Base-by-base conservation (phyloP, 2,888 invertebrate species). In the Patella depressa region DNA sequence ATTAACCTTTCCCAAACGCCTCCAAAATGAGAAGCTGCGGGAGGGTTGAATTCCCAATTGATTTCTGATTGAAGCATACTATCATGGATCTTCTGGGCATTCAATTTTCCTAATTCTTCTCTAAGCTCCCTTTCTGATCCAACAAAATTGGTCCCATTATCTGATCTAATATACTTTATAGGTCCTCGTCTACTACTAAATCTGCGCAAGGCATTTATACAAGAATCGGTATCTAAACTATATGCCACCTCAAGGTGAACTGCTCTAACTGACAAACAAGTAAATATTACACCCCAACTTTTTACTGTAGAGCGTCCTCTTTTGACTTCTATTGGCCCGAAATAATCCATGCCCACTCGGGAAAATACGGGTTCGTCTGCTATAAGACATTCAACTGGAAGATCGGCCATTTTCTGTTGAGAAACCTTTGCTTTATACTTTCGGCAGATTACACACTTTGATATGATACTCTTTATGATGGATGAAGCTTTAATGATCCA, bases 1-100 rank as follows among this genome's bases (percentile, higher is more conserved):
- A 82, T 82, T 29, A 79, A 53, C 54, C 83, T 57, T 78, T 83
- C 81, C 81, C 81, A 83, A 15, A 81, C 72, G 19, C 83, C 82
- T 14, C 81, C 80, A 53, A 75, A 70, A 54, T 83, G 82, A 12
- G 78, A 79, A 9, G 73, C 78, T n/a, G 72, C n/a, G n/a, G 84
- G 83, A 12, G 78, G 81, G 57, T 82, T 83, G 55, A 80, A 82
- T 55, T 77, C 71, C 80, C 82, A 84, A 17, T 65, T 53, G 19
- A 84, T 78, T n/a, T 53, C 55, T 19, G 74, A 75, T 34, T 80
- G 75, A n/a, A 70, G 7, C 70, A 81, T 53, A 65, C 70, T 71
- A 17, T 80, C 53, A 11, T 59, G 29, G 29, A 83, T 80, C 14
- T 75, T 59, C 7, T 53, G 53, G 19, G 29, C 19, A 57, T 83